Evolutionary conservation across 2,888 invertebrate genomes (phyloP).

Genomic region (Venustoraphidia nigricollis): DNA sequence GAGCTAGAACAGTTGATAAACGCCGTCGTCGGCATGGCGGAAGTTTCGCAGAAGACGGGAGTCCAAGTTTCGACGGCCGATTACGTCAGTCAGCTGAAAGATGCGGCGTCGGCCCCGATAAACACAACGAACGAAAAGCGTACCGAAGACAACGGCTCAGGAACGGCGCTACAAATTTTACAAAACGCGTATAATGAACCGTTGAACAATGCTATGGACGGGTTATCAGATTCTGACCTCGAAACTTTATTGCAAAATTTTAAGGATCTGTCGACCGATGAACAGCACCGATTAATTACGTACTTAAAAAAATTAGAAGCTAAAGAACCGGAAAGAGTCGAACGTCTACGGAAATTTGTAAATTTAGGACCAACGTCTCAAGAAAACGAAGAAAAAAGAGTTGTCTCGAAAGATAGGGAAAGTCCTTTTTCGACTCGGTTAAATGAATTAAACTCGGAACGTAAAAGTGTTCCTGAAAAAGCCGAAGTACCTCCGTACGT

Average conservation of each 20-base stretch:
- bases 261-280: conserved; percentile 63
- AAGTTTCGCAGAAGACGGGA: conserved; percentile 35
- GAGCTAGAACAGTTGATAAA: conserved; percentile 68
- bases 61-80: conserved; percentile 34
- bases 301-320: conserved; percentile 70
- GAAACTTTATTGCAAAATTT: conserved; percentile 68
- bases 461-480: conserved; percentile 10
- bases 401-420: conserved; percentile 13
- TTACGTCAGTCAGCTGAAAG: conserved; percentile 26
- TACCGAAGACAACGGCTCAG: conserved; percentile 13
- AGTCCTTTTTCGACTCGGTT: conserved; percentile 36
- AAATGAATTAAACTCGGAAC: conserved; percentile 14
- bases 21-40: conserved; percentile 58
- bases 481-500: conserved; percentile 24
- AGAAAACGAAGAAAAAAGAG: conserved; percentile 7
- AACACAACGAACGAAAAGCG: conserved; percentile 7
- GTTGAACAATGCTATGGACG: conserved; percentile 44
- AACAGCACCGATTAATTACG: conserved; percentile 67
- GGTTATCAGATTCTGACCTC: conserved; percentile 63
- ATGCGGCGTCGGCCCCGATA: conserved; percentile 8
- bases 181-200: conserved; percentile 26
- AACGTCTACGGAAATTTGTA: conserved; percentile 59
- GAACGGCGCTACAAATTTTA: conserved; percentile 32
- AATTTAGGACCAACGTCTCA: conserved; percentile 31
- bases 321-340: conserved; percentile 61